Base-by-base conservation (phyloP, 2,113 vertebrate species). In the Austrofundulus limnaeus region DNA sequence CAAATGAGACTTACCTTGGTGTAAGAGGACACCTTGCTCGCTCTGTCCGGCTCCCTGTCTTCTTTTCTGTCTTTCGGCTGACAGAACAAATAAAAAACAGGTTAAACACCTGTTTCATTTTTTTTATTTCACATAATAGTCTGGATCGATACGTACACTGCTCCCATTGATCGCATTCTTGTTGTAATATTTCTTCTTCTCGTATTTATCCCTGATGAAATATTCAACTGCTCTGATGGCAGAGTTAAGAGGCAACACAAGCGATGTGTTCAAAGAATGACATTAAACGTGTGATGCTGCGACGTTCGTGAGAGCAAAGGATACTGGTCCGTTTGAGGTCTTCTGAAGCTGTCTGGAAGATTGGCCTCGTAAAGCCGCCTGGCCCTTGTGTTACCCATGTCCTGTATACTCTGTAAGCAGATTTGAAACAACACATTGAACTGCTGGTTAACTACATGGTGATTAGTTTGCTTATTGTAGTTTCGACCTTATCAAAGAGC, bases 171-270 rank as follows among this genome's bases (percentile, higher is more conserved):
- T 70, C 77, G 92, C 94, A 88, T 95, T 96, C 91, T 95, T 97
- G 87, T 94, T 93, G 5, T 95, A 95, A 84, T 97, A 97, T 87
- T 96, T 98, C 93, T 97, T 98, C 92, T 96, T 96, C 85, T 98
- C 96, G 2, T 98, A 98, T 90, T 98, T 97, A 92, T 98, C 96
- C 92, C 96, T 94, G 93, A 97, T 97, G 90, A 98, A 97, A 93
- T 95, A 96, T 88, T 98, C 96, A 86, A 97, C 96, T 70, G 96
- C 94, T 95, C 96, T 98, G 83, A 38, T 52, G 25, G 28, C 45
- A 63, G 16, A 61, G 79, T 88, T 85, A 89, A 87, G 64, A 13
- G 45, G 46, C n/a, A 21, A 47, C 9, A 25, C 3, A 1, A 34
- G 2, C 13, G 3, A n/a, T n/a, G n/a, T n/a, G n/a, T n/a, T n/a